Conservation (phyloP, 2,113 vertebrate species). For the Silurus glanis region DNA sequence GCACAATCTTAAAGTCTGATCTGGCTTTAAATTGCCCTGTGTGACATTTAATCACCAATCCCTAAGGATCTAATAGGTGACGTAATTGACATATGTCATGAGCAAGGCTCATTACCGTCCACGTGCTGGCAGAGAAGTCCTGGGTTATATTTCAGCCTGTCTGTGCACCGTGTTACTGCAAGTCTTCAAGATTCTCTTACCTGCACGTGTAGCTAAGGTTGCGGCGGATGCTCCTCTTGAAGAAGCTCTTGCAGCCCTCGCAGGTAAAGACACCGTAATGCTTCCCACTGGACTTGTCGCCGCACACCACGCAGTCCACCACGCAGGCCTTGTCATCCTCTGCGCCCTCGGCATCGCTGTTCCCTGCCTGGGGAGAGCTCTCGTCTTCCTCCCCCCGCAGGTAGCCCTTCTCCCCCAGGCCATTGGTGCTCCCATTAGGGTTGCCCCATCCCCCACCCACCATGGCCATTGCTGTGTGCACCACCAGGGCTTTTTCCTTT, state of each 20-base stretch:
- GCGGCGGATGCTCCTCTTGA: constrained; percentile 90
- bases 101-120: not conserved
- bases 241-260: constrained; percentile 97
- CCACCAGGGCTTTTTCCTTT: constrained; percentile 28
- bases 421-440: constrained; percentile 80
- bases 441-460: constrained; percentile 91
- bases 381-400: constrained; percentile 81
- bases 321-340: constrained; percentile 85
- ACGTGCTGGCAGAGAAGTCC: not conserved
- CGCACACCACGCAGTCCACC: constrained; percentile 92
- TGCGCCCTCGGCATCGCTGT: constrained; percentile 84
- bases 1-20: not conserved
- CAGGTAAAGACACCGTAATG: constrained; percentile 96
- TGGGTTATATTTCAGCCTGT: not conserved
- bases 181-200: constrained; percentile 60
- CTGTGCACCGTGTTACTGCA: not conserved
- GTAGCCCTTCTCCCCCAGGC: constrained; percentile 80
- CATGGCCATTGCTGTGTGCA: constrained; percentile 83
- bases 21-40: constrained; percentile 3
- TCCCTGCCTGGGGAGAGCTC: constrained; percentile 83
- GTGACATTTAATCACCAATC: constrained; percentile 19
- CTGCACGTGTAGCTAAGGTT: constrained; percentile 96
- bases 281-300: constrained; percentile 91
- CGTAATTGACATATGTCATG: not conserved
- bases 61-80: not conserved